Evolutionary conservation across 2,888 invertebrate genomes (phyloP).

Genomic region (Ptilodon capucinus): DNA sequence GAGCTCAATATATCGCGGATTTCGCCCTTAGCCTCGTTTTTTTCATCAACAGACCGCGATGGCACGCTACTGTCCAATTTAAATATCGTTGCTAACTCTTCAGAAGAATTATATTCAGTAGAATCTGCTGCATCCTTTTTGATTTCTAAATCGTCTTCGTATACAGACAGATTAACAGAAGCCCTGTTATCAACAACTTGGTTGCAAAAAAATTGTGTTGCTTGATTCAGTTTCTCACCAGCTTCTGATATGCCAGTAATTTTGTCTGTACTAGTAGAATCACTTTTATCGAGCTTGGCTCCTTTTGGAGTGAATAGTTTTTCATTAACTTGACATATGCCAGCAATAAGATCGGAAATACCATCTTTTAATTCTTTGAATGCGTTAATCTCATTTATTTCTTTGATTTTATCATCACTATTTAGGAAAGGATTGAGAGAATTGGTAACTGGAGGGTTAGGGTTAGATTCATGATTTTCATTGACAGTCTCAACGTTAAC

Average conservation of each 20-base stretch:
- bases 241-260: constrained; percentile 58
- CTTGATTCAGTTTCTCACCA: constrained; percentile 59
- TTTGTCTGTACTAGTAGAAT: constrained; percentile 33
- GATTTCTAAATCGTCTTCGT: constrained; percentile 70
- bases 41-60: constrained; percentile 34
- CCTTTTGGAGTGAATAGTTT: constrained; percentile 65
- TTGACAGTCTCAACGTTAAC: constrained; percentile 40
- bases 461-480: constrained; percentile 29
- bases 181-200: constrained; percentile 54
- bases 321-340: constrained; percentile 76
- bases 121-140: constrained; percentile 69
- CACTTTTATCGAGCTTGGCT: constrained; percentile 36
- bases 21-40: constrained; percentile 42
- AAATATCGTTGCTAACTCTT: constrained; percentile 85
- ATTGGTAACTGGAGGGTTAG: constrained; percentile 43
- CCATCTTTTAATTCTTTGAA: constrained; percentile 78
- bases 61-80: constrained; percentile 63
- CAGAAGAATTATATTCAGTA: constrained; percentile 85
- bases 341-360: constrained; percentile 77
- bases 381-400: constrained; percentile 73
- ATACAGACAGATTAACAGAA: constrained; percentile 70
- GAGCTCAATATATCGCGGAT: constrained; percentile 69
- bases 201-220: constrained; percentile 45
- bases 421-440: constrained; percentile 70
- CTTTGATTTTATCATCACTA: constrained; percentile 63